These are phyloP conservation scores for Patiria pectinifera DNA, from an alignment of 53 echinoderm and acorn worm species.

Conservation along the genomic window DNA sequence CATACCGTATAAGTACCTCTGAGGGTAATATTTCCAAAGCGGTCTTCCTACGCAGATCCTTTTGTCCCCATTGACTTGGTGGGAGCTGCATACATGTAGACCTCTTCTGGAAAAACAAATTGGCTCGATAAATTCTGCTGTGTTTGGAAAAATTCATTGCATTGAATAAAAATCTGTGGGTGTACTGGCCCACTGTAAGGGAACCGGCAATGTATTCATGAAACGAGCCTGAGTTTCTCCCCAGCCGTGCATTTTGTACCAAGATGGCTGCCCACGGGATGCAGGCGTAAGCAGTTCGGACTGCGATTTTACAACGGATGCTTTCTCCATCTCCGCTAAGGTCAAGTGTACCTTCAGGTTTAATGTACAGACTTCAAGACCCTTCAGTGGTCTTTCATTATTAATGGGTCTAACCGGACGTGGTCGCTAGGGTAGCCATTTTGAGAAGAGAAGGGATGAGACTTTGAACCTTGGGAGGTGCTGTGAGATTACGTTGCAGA, in stretches of 20 bases:
- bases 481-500: neutral
- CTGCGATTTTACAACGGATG: neutral
- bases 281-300: neutral
- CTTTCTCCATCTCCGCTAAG: constrained; percentile 27
- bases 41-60: too few relatives aligned
- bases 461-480: constrained; percentile 9
- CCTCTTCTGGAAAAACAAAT: too few relatives aligned
- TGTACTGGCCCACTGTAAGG: neutral
- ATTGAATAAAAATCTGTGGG: neutral
- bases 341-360: constrained; percentile 53
- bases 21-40: too few relatives aligned
- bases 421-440: constrained; percentile 24
- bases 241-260: neutral
- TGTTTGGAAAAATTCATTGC: too few relatives aligned
- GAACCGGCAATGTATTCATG: neutral
- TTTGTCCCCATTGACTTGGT: too few relatives aligned
- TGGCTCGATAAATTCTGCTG: too few relatives aligned
- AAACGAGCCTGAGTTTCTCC: neutral
- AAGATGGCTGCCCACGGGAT: neutral
- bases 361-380: constrained; percentile 1
- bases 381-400: constrained; percentile 35
- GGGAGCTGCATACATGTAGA: too few relatives aligned
- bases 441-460: constrained; percentile 2
- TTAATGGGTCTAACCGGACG: neutral
- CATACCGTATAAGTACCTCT: too few relatives aligned